Percentiles rank a stretch among this genome's conserved stretches.
Conservation (phyloP, 2,113 vertebrate species). For the Rana temporaria region DNA sequence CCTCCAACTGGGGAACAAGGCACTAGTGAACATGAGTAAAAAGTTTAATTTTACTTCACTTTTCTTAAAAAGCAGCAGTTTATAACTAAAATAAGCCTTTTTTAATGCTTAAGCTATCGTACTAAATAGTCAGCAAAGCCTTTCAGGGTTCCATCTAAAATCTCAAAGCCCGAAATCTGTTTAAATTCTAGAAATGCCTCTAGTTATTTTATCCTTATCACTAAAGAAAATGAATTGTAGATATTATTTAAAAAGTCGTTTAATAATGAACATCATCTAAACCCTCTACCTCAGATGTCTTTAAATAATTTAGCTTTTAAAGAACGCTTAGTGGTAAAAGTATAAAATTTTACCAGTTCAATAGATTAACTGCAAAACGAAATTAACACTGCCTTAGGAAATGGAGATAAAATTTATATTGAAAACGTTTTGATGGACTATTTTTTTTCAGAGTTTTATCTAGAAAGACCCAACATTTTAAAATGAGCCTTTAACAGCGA, state of each 20-base stretch:
- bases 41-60: slow-evolving; percentile 43
- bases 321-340: slow-evolving; percentile 83
- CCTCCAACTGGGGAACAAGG: not conserved
- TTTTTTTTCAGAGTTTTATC: slow-evolving; percentile 75
- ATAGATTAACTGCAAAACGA: slow-evolving; percentile 85
- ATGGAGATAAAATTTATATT: slow-evolving; percentile 77
- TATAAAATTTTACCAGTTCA: slow-evolving; percentile 73
- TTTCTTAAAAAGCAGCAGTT: slow-evolving; percentile 53
- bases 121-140: slow-evolving; percentile 62
- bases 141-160: slow-evolving; percentile 68
- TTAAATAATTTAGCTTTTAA: slow-evolving; percentile 81
- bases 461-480: slow-evolving; percentile 74
- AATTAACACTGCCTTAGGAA: slow-evolving; percentile 80
- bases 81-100: slow-evolving; percentile 56
- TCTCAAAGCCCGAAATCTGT: slow-evolving; percentile 71
- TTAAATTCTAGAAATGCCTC: slow-evolving; percentile 73
- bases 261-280: slow-evolving; percentile 75
- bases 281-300: slow-evolving; percentile 75
- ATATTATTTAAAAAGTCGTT: slow-evolving; percentile 70
- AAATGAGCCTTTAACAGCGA: slow-evolving; percentile 70
- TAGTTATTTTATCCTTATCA: slow-evolving; percentile 78
- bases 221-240: slow-evolving; percentile 77
- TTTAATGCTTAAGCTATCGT: slow-evolving; percentile 53
- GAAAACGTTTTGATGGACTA: slow-evolving; percentile 74
- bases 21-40: not conserved